Conservation (phyloP, 2,797 vertebrate genomes). For the Paratrypauchen microcephalus region DNA sequence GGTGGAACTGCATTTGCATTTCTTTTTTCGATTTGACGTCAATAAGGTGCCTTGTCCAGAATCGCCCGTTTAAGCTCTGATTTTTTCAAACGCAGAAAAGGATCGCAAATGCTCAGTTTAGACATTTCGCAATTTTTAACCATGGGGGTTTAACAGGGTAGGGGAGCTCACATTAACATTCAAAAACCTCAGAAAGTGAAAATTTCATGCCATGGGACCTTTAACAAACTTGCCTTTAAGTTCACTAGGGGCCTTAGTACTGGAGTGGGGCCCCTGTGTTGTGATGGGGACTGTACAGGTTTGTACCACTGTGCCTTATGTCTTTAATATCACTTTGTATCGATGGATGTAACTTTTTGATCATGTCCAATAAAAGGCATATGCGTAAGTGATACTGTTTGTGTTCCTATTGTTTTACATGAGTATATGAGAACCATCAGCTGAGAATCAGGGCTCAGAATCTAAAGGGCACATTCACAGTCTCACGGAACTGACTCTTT, state of each 20-base stretch:
- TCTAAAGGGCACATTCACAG: background rate
- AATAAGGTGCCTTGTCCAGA: too few relatives aligned
- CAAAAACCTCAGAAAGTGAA: too few relatives aligned
- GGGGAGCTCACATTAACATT: too few relatives aligned
- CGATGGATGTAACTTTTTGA: conserved; percentile 52
- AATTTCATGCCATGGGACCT: too few relatives aligned
- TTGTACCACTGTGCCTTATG: conserved; percentile 35
- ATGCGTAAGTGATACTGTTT: conserved; percentile 52
- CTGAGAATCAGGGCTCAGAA: background rate
- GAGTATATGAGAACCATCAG: conserved; percentile 4
- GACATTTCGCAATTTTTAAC: too few relatives aligned
- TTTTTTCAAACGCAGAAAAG: too few relatives aligned
- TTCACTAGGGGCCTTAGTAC: background rate
- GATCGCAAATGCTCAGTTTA: too few relatives aligned
- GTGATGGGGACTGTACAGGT: background rate
- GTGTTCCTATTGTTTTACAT: conserved; percentile 59
- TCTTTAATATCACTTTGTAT: conserved; percentile 54
- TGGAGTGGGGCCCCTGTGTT: background rate
- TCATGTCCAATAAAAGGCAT: conserved; percentile 70
- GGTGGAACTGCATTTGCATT: too few relatives aligned
- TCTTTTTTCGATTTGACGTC: too few relatives aligned
- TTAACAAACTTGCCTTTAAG: background rate
- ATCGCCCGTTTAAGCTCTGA: too few relatives aligned
- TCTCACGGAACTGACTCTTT: background rate
- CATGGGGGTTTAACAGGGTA: too few relatives aligned